Conservation (phyloP, 2,888 invertebrate species). For the Synanthedon tipuliformis region DNA sequence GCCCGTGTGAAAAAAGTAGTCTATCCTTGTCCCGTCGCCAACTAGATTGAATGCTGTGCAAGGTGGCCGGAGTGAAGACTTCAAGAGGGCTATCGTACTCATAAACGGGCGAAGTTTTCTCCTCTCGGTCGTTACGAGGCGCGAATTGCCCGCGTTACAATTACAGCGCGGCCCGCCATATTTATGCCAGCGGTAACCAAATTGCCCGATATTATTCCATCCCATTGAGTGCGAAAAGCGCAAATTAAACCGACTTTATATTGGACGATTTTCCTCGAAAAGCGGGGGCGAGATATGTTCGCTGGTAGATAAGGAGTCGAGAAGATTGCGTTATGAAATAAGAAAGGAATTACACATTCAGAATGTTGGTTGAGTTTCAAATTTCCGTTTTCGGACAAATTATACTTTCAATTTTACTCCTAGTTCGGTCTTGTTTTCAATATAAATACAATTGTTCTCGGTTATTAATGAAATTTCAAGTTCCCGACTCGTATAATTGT, state of each 20-base stretch:
- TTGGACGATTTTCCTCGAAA: conserved; percentile 66
- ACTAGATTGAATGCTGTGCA: conserved; percentile 4
- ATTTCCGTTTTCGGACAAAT: conserved; percentile 41
- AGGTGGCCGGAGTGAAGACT: conserved; percentile 2
- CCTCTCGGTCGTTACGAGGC: conserved; percentile 65
- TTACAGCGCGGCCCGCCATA: conserved; percentile 66
- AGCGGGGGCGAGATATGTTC: conserved; percentile 66
- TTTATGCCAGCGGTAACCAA: conserved; percentile 70
- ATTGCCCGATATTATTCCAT: conserved; percentile 71
- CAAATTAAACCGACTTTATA: conserved; percentile 72
- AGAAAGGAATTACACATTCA: conserved; percentile 61
- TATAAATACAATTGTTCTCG: too few relatives aligned
- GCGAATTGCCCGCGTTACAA: conserved; percentile 68
- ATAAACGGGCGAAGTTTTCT: conserved; percentile 64
- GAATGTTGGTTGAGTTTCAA: conserved; percentile 49
- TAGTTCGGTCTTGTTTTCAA: too few relatives aligned
- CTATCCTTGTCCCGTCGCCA: too few relatives aligned
- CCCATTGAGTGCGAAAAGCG: conserved; percentile 72
- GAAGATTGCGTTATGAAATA: conserved; percentile 70
- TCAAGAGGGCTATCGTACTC: conserved; percentile 34
- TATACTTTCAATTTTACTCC: neutral
- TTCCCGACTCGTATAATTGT: too few relatives aligned
- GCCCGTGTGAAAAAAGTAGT: too few relatives aligned
- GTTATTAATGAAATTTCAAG: too few relatives aligned
- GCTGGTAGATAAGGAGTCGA: conserved; percentile 62